Conservation (phyloP, 2,113 vertebrate genomes). For the Sceloporus undulatus region DNA sequence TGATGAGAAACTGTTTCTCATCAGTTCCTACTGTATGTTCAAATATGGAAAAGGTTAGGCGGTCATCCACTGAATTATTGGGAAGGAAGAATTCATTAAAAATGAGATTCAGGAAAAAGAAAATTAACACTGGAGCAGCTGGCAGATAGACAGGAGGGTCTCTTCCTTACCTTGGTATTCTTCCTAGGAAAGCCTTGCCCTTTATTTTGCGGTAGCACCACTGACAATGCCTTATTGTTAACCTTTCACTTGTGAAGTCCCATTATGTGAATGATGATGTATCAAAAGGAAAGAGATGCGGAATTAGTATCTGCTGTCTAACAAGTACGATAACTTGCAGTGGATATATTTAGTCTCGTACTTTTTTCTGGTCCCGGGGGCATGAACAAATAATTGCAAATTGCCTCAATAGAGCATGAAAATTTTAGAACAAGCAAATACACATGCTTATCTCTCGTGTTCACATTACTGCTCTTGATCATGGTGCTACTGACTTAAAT, state of each 20-base stretch:
- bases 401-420: not conserved
- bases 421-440: not conserved
- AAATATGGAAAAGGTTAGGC: too few relatives aligned
- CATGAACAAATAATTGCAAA: not conserved
- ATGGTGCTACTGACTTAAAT: not conserved
- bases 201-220: not conserved
- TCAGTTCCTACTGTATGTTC: too few relatives aligned
- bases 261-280: not conserved
- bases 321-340: not conserved
- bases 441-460: not conserved
- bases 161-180: too few relatives aligned
- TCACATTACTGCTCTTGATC: not conserved
- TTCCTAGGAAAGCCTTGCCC: too few relatives aligned
- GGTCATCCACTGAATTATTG: too few relatives aligned
- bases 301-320: not conserved
- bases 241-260: not conserved
- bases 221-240: not conserved
- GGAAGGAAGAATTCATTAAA: too few relatives aligned
- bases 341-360: not conserved
- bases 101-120: too few relatives aligned
- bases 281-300: not conserved
- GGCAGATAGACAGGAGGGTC: too few relatives aligned
- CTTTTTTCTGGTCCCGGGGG: not conserved
- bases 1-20: too few relatives aligned
- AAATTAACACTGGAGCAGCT: too few relatives aligned